Base-by-base conservation (phyloP, 2,888 invertebrate species). In the Tanaodytes sp. region DNA sequence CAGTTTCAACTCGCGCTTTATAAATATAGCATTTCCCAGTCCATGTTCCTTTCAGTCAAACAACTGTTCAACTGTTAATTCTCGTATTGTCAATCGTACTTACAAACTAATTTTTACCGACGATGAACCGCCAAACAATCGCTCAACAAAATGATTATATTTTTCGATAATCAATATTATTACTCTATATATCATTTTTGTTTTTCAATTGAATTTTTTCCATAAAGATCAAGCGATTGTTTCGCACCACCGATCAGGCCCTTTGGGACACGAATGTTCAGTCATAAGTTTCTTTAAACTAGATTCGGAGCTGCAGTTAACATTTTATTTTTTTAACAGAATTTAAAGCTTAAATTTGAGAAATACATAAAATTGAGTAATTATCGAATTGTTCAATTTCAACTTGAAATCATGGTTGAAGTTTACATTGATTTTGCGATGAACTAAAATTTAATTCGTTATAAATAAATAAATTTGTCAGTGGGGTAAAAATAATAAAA, bases 71-170 rank as follows among this genome's bases (percentile, higher is more conserved):
- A 42, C 14, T 52, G 57, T 36, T 51, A 36, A 33, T 58, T 51
- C 57, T 45, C 62, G 62, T 68, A 68, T 68, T 68, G 68, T 68
- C 68, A 68, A 63, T 68, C 46, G 40, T 12, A 12, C 46, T 62
- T 52, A 68, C 12, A 52, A 46, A 39, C 67, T 68, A 68, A 0
- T 40, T 37, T 51, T 62, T 18, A 45, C 62, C 67, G 14, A 45
- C 20, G 51, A 57, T 45, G 33, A 20, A 14, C 23, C 27, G 18
- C 14, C 4, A 48, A 49, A 49, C 43, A 55, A 48, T 48, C 8
- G 19, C 37, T 49, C 9, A 12, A n/a, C 14, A 49, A 30, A 42
- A 18, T 27, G 2, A n/a, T n/a, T n/a, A n/a, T n/a, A n/a, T n/a
- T n/a, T n/a, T n/a, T n/a, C n/a, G n/a, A n/a, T n/a, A n/a, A n/a